These are phyloP conservation scores for Nanorana parkeri DNA, from an alignment of 2,113 vertebrate species.

Conservation along the genomic window DNA sequence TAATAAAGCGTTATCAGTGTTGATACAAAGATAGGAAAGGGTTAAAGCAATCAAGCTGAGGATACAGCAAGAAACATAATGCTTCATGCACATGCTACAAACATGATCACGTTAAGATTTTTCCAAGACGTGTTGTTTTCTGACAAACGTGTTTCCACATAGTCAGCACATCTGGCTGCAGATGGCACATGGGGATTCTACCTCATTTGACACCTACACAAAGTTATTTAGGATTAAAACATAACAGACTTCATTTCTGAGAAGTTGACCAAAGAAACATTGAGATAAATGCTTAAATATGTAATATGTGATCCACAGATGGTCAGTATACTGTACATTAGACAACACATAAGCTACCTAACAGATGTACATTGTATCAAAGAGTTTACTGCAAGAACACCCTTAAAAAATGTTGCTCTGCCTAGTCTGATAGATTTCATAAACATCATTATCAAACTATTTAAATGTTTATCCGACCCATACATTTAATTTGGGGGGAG, in stretches of 20 bases:
- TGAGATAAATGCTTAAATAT: neutral
- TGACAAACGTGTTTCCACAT: constrained; percentile 22
- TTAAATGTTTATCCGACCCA: too few species aligned
- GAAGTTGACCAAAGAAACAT: neutral
- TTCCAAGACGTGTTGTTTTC: constrained; percentile 18
- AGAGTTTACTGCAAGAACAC: neutral
- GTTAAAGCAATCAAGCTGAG: neutral
- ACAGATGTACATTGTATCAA: constrained; percentile 5
- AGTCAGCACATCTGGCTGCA: constrained; percentile 33
- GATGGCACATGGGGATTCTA: constrained; percentile 26
- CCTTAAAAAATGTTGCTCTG: neutral
- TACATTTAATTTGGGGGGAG: too few species aligned
- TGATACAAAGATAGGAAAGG: too few species aligned
- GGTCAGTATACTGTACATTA: neutral
- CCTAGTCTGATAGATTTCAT: too few species aligned
- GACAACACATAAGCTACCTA: constrained; percentile 1
- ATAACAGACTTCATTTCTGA: constrained; percentile 4
- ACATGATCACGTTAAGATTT: constrained; percentile 25
- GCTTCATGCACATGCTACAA: neutral
- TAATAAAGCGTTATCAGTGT: too few species aligned
- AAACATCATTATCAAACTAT: too few species aligned
- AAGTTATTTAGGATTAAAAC: constrained; percentile 28
- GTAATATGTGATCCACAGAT: constrained; percentile 25
- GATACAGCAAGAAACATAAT: neutral
- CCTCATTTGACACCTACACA: constrained; percentile 42